Conservation (phyloP, 1,140 invertebrate genomes). For the Yoshiicerus persimilis region DNA sequence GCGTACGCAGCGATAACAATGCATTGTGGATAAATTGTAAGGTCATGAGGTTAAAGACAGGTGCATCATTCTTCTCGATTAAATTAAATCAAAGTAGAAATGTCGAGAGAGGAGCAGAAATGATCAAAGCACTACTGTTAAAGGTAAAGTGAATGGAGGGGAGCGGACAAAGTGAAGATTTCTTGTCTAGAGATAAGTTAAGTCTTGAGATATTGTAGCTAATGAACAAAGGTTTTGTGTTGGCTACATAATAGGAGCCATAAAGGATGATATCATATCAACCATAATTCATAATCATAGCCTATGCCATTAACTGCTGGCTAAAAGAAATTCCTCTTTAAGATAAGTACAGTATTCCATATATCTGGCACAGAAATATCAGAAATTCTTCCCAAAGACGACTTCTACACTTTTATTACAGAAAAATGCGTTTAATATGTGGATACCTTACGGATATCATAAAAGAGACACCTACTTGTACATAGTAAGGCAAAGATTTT, state of each 20-base stretch:
- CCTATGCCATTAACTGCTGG: slow-evolving; percentile 4
- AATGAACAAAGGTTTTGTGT: neutral
- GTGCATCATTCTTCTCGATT: neutral
- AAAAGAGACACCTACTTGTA: neutral
- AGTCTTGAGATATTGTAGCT: neutral
- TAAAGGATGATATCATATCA: neutral
- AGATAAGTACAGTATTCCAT: neutral
- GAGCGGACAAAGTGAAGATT: neutral
- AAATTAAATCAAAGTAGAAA: slow-evolving; percentile 12
- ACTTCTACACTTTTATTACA: neutral
- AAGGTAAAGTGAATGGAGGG: neutral
- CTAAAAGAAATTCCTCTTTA: neutral
- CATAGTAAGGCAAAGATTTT: no score
- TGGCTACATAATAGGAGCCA: neutral
- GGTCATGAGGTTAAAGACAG: slow-evolving; percentile 10
- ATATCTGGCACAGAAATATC: neutral
- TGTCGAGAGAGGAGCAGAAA: neutral
- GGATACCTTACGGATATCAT: neutral
- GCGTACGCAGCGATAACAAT: neutral
- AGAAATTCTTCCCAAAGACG: neutral
- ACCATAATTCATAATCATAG: slow-evolving; percentile 18
- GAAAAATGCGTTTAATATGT: neutral
- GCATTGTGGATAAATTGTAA: neutral
- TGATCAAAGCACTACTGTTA: neutral
- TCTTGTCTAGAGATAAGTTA: neutral